Evolutionary conservation across 2,797 vertebrate genomes (phyloP), one percentile per base, ranked within the genome.

Genomic region (Dermochelys coriacea): DNA sequence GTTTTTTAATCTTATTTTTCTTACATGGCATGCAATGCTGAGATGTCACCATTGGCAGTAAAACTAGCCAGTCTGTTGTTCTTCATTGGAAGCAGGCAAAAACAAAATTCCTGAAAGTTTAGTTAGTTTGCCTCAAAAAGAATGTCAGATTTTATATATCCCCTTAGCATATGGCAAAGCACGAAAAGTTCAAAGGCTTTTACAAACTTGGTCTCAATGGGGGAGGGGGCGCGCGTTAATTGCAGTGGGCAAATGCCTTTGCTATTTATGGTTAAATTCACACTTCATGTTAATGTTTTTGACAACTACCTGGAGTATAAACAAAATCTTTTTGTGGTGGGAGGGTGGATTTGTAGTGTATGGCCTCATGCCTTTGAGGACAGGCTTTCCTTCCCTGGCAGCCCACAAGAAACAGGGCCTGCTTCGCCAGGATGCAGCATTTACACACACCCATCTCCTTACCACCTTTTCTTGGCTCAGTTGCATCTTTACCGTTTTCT

Each of bases 21-120:
- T 57, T 10, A 1, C 4, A 2, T 2, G 19, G 18, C 47, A 1
- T 1, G 7, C 1, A 0, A 8, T 14, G 75, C 37, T 29, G 59
- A 52, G 80, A 78, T 80, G 68, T 78, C 79, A 29, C 77, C 64
- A 51, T 52, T 71, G 88, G 77, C 71, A 45, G 15, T 21, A 9
- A 27, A 78, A 50, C 18, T 16, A 12, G 8, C 80, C 80, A 31
- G 2, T 31, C 89, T 82, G 45, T 21, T 64, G 52, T 37, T 84
- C 23, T 81, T 84, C 64, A 50, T 29, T 14, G 21, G 71, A 2
- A 81, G 81, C 86, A 52, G 25, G 27, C 45, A 50, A 5, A 51
- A 87, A 45, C 45, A 79, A 47, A 80, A 74, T 83, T 88, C 91
- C 85, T 85, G 51, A 49, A 79, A 45, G 47, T 80, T 88, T 77